Percentiles rank a stretch among this genome's conserved stretches.
Evolutionary conservation across 2,797 vertebrate species (phyloP).

Genomic region (Falco naumanni): DNA sequence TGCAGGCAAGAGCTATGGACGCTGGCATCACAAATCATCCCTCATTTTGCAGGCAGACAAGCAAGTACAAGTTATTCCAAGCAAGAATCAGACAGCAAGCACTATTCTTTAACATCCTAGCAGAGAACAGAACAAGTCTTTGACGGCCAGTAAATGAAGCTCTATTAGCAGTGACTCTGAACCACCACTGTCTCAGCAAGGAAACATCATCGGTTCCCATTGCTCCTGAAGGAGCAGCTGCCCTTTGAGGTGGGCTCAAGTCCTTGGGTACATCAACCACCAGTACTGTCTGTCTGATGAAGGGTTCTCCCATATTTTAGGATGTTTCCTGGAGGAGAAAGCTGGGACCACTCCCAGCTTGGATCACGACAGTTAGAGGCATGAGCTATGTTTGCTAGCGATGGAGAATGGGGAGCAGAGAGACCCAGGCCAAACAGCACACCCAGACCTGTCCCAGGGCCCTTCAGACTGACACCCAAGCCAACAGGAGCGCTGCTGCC

Average conservation of each 20-base stretch:
- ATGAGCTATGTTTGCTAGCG: background rate
- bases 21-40: background rate
- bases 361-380: background rate
- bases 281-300: rapidly evolving
- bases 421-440: rapidly evolving
- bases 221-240: background rate
- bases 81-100: background rate
- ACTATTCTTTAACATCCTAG: background rate
- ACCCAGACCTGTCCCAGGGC: background rate
- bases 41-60: background rate
- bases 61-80: background rate
- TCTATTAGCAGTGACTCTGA: background rate
- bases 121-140: background rate
- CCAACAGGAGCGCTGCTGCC: background rate
- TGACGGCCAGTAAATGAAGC: background rate
- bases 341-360: background rate
- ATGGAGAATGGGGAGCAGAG: background rate
- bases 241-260: background rate
- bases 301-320: rapidly evolving
- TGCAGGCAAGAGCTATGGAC: rapidly evolving
- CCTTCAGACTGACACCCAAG: background rate
- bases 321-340: background rate
- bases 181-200: background rate
- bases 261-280: background rate
- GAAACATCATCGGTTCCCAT: rapidly evolving